Conservation (phyloP, 2,888 invertebrate species). For the Plemyria rubiginata region DNA sequence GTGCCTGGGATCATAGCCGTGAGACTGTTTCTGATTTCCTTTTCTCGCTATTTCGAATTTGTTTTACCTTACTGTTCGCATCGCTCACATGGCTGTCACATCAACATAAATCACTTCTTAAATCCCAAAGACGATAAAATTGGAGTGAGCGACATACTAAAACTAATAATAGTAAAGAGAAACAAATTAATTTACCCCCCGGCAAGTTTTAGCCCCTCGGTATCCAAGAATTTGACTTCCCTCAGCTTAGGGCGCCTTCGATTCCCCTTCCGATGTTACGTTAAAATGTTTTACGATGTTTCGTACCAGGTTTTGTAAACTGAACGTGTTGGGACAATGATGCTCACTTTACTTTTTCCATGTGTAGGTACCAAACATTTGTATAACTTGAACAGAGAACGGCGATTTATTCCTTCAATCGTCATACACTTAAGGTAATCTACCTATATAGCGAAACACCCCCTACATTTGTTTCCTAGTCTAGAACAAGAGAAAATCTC, state of each 20-base stretch:
- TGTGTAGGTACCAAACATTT: no score
- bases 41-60: background rate
- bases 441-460: background rate
- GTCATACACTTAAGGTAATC: background rate
- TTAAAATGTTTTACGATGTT: constrained; percentile 13
- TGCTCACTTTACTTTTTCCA: background rate
- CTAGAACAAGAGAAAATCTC: background rate
- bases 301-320: constrained; percentile 1
- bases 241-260: constrained; percentile 20
- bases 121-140: constrained; percentile 9
- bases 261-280: constrained; percentile 16
- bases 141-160: constrained; percentile 6
- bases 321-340: constrained; percentile 1
- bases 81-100: constrained; percentile 4
- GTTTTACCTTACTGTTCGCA: background rate
- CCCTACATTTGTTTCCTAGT: background rate
- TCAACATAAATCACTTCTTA: constrained; percentile 8
- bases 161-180: constrained; percentile 24
- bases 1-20: background rate
- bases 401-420: no score
- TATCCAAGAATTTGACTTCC: constrained; percentile 20
- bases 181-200: constrained; percentile 23
- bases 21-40: background rate
- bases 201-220: constrained; percentile 14
- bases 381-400: no score